Evolutionary conservation across 1,140 invertebrate genomes (phyloP).

Genomic region (Ladona fulva): DNA sequence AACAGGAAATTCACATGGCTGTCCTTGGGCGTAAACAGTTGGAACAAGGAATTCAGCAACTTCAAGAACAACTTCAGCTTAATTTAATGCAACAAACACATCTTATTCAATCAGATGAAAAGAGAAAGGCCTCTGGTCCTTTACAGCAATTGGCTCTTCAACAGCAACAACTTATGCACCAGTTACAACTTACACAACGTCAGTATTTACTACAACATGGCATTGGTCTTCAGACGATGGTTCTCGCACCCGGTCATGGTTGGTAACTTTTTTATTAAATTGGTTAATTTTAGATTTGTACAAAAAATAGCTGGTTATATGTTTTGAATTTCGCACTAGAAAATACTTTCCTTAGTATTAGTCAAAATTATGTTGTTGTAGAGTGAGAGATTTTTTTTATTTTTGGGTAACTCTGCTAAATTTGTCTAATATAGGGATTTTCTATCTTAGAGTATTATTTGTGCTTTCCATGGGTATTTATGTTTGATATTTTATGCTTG

Average conservation of each 20-base stretch:
- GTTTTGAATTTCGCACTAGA: no score
- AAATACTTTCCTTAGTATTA: no score
- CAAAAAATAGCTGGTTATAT: no score
- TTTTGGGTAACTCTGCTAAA: no score
- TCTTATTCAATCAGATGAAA: constrained; percentile 57
- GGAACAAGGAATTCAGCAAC: constrained; percentile 61
- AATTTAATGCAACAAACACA: constrained; percentile 70
- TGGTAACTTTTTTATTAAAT: not conserved
- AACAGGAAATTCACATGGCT: constrained; percentile 53
- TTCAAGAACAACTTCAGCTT: constrained; percentile 67
- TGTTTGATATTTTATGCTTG: no score
- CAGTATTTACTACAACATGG: constrained; percentile 63
- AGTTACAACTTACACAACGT: constrained; percentile 61
- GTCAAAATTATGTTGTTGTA: no score
- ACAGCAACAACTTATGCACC: constrained; percentile 68
- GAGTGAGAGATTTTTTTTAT: no score
- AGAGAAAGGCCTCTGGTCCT: constrained; percentile 50
- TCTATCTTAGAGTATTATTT: no score
- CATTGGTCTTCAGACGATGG: constrained; percentile 45
- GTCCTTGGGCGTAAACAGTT: constrained; percentile 59
- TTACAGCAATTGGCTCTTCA: constrained; percentile 63
- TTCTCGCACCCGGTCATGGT: constrained; percentile 20
- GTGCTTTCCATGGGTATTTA: no score
- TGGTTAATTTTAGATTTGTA: not conserved
- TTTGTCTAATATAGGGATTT: no score